Evolutionary conservation across 2,113 vertebrate species (phyloP).

Genomic region (Ivindomyrus marchei): DNA sequence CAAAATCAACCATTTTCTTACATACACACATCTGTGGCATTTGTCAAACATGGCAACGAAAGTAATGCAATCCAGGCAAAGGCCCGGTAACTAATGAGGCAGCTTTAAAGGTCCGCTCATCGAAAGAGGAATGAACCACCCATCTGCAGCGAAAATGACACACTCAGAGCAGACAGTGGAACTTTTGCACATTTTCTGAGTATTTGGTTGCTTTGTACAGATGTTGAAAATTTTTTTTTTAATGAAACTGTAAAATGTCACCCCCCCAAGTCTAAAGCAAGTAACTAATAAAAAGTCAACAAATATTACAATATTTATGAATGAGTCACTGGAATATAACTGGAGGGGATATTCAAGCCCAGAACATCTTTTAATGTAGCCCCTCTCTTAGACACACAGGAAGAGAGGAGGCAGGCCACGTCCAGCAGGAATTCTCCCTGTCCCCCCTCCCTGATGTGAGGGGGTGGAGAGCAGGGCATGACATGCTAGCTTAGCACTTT

Average conservation of each 20-base stretch:
- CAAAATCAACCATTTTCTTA: conserved; percentile 19
- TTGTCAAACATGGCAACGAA: conserved; percentile 30
- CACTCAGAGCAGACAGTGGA: neutral
- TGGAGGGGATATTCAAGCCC: neutral
- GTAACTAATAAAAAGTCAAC: neutral
- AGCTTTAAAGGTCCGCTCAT: conserved; percentile 19
- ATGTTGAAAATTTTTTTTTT: neutral
- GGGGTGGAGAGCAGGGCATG: neutral
- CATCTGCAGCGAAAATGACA: neutral
- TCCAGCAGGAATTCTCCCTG: neutral
- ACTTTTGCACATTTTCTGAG: neutral
- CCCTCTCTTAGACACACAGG: neutral
- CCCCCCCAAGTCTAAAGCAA: neutral
- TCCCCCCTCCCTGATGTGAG: neutral
- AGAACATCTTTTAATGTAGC: neutral
- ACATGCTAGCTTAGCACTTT: neutral
- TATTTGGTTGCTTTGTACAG: neutral
- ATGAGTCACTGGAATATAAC: neutral
- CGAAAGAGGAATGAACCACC: neutral
- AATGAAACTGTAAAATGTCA: neutral
- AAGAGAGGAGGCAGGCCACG: neutral
- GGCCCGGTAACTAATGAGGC: conserved; percentile 5
- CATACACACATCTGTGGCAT: conserved; percentile 19
- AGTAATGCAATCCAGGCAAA: conserved; percentile 26
- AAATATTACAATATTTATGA: neutral